phyloP scores from a whole-genome alignment of 92 coral and sea anemone genomes.

The Blastomussa wellsi region DNA sequence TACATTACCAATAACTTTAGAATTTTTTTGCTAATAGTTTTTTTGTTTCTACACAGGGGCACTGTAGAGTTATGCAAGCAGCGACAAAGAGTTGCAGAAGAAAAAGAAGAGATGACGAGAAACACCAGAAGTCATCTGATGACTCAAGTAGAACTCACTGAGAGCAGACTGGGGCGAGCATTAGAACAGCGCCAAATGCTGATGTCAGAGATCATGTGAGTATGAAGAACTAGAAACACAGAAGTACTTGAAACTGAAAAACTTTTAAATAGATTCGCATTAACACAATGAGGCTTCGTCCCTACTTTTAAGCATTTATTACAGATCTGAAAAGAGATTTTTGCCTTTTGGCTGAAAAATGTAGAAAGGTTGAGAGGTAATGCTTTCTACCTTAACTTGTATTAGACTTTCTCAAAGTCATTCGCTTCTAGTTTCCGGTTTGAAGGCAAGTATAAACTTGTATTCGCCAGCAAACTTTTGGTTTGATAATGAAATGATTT shows the following conservation, averaged over 20 bases:
- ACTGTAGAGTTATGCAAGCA: constrained; percentile 11
- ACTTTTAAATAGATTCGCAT: not conserved
- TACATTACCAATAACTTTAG: not conserved
- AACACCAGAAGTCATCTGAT: constrained; percentile 19
- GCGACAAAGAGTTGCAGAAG: constrained; percentile 24
- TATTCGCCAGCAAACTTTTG: no score
- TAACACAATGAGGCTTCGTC: not conserved
- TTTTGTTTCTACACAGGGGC: not conserved
- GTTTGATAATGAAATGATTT: no score
- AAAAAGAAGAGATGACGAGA: constrained; percentile 6
- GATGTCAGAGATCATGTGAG: constrained; percentile 38
- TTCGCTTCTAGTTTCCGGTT: no score
- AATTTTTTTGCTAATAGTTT: not conserved
- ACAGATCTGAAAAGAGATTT: not conserved
- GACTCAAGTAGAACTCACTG: constrained; percentile 19
- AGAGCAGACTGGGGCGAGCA: constrained; percentile 4
- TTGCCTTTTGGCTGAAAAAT: not conserved
- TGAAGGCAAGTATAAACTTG: no score
- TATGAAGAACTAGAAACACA: not conserved
- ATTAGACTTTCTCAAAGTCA: no score
- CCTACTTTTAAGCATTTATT: not conserved
- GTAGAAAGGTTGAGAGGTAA: not conserved
- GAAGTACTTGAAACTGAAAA: not conserved
- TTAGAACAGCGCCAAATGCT: constrained; percentile 16
- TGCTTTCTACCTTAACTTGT: not conserved